Evolutionary conservation across 2,888 invertebrate species (phyloP), one percentile per base, ranked within the genome.

Genomic region (Griposia aprilina): DNA sequence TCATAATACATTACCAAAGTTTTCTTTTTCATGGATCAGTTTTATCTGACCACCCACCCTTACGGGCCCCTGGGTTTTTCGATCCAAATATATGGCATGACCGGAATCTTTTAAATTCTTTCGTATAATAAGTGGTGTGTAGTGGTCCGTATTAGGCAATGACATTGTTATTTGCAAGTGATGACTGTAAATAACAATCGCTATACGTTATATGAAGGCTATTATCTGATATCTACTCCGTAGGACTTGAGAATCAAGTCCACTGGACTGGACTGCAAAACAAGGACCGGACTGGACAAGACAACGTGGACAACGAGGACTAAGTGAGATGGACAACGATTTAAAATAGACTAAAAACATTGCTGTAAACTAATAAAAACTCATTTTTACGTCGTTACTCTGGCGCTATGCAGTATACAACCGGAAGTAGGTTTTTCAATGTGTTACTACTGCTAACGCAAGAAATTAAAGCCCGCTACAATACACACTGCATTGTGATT

Each of bases 1-100:
- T 93, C 92, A 93, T 93, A 93, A 92, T 93, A 93, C 93, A 93
- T 92, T 90, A 90, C 89, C 84, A 87, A 91, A 92, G 87, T 90
- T 92, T 91, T 90, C 89, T 90, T 87, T 90, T 90, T 81, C 87
- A 88, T 90, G 87, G 86, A 90, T 89, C 87, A 87, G 87, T 90
- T 90, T 90, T 91, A 89, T 90, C 87, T 89, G 88, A 91, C 88
- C 89, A 88, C 83, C 88, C 83, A 88, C 83, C 88, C 83, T 89
- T 76, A 87, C 81, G 88, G 84, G 84, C 85, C 82, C 80, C 82
- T 81, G 81, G 83, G 82, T 85, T 84, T 86, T 83, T 78, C 75
- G 81, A 83, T 88, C 81, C 76, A 70, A 83, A 89, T 87, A 72
- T 87, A 87, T 78, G 69, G 73, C 71, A 72, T 55, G 76, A 69